phyloP scores from a whole-genome alignment of 1,140 invertebrate genomes.

The Colletes gigas region DNA sequence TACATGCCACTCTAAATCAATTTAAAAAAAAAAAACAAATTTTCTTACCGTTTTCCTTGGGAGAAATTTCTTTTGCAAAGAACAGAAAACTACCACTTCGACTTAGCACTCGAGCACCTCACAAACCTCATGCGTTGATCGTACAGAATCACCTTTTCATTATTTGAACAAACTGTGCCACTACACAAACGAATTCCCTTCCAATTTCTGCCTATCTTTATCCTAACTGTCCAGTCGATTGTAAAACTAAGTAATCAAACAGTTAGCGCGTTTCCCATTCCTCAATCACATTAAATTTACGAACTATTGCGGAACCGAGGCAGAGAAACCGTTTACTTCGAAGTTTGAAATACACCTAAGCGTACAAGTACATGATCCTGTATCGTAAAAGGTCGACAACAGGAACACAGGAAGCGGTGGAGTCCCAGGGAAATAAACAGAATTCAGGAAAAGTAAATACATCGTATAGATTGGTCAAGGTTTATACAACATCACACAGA shows the following conservation, averaged over 20 bases:
- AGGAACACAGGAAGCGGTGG: not conserved
- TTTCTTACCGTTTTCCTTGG: not conserved
- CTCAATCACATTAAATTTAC: not conserved
- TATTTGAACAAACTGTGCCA: not conserved
- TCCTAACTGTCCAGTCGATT: not conserved
- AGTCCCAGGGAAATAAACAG: conserved; percentile 10
- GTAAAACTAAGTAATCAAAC: not conserved
- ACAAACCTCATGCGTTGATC: not conserved
- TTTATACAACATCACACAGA: no score
- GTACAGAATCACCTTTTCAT: not conserved
- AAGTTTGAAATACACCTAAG: not conserved
- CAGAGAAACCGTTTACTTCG: not conserved
- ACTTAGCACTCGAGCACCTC: not conserved
- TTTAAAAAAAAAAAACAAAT: no score
- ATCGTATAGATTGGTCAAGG: not conserved
- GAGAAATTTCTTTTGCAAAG: not conserved
- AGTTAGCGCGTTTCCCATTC: not conserved
- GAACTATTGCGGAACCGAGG: not conserved
- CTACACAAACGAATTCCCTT: not conserved
- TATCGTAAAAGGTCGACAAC: not conserved
- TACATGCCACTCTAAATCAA: no score
- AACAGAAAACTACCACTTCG: not conserved
- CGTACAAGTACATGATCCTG: not conserved
- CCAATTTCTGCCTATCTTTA: not conserved
- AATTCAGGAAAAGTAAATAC: not conserved